A percentile compares a stretch with the other conserved stretches of the same genome.
phyloP scores from a whole-genome alignment of 2,113 vertebrate genomes.

The Acrocephalus arundinaceus region DNA sequence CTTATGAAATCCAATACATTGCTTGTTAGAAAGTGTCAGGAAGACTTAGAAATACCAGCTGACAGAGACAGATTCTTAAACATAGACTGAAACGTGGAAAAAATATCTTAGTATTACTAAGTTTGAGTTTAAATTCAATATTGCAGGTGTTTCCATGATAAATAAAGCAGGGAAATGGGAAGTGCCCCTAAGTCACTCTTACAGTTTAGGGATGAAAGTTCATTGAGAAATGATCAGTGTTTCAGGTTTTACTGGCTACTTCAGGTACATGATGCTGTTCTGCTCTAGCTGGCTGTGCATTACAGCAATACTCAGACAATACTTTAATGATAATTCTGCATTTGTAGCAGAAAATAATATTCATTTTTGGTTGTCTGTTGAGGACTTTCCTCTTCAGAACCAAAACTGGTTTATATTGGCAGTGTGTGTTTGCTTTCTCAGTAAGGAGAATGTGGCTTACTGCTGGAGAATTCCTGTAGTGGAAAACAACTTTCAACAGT shows the following conservation, averaged over 20 bases:
- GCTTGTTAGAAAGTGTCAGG: background rate
- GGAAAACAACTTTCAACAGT: background rate
- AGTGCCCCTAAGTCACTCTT: background rate
- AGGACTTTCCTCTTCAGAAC: background rate
- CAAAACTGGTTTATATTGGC: background rate
- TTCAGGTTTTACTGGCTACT: background rate
- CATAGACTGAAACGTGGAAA: background rate
- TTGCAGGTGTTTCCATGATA: background rate
- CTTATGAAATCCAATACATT: background rate
- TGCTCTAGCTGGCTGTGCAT: background rate
- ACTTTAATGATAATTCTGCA: background rate
- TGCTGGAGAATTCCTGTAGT: background rate
- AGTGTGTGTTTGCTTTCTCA: background rate
- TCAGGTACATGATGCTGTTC: background rate
- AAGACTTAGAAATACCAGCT: background rate
- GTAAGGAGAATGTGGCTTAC: background rate
- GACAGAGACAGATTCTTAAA: background rate
- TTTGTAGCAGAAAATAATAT: background rate
- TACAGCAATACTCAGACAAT: background rate
- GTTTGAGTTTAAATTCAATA: background rate
- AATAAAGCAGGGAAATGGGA: background rate
- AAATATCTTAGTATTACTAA: background rate
- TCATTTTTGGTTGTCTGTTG: background rate
- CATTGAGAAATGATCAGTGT: background rate
- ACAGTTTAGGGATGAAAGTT: background rate